Base-by-base conservation (phyloP, 2,113 vertebrate genomes). In the Oriolus oriolus region DNA sequence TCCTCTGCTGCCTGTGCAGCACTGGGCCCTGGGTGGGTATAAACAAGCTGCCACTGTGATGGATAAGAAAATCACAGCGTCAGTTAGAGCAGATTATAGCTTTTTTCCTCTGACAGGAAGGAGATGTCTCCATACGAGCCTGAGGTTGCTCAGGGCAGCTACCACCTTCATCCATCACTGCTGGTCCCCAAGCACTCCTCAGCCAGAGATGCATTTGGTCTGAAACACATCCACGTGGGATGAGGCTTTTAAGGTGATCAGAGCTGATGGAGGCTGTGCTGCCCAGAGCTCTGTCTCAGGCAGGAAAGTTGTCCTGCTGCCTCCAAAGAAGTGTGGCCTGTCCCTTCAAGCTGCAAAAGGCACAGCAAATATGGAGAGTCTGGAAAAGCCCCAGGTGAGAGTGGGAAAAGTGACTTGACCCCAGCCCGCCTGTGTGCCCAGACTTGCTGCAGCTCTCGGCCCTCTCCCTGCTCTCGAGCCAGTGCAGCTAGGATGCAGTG, bases 61-160 rank as follows among this genome's bases (percentile, higher is more conserved):
- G 39, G 84, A 79, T 95, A 89, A 80, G 80, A 63, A 88, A 93
- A 76, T 89, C 84, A 83, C 52, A 71, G 87, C 10, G 8, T 83
- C 68, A 87, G 42, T 86, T 96, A 83, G 81, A 53, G 63, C 0
- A 7, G 81, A 76, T 96, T 89, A 84, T 37, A 39, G 47, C 66
- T 75, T 71, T 90, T 74, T 60, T 37, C 71, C 57, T 56, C 76
- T 15, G 23, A 71, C 76, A 83, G 81, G 66, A 91, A 68, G 84
- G 61, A 91, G 84, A 71, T 3, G 6, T 80, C 61, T 79, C 61
- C 28, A 8, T 45, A 49, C 0, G 4, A 83, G 66, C n/a, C 76
- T 37, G 66, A 79, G 57, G 47, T 63, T 79, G 90, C 76, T 70
- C 76, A 57, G 87, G 52, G 80, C 90, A 83, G 80, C 60, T 21